phyloP scores from a whole-genome alignment of 2,888 invertebrate genomes.

The Acronicta leporina region DNA sequence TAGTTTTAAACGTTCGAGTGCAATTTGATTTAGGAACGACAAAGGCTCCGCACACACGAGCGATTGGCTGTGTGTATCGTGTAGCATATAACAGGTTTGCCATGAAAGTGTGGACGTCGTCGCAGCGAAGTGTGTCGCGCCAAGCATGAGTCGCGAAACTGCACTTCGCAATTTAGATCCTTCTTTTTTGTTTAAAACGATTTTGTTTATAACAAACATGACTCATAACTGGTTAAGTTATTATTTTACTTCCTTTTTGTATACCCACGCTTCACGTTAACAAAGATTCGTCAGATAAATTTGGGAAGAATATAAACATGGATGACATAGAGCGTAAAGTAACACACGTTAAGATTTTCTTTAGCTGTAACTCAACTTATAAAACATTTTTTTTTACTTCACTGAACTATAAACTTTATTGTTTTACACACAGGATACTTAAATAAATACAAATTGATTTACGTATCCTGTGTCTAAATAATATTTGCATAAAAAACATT shows the following conservation, averaged over 20 bases:
- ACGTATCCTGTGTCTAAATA: too few species aligned
- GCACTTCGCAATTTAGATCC: conserved; percentile 60
- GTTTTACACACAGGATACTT: too few species aligned
- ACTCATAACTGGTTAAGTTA: conserved; percentile 43
- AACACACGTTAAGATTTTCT: neutral
- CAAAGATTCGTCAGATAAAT: conserved; percentile 30
- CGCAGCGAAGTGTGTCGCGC: conserved; percentile 66
- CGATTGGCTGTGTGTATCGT: conserved; percentile 23
- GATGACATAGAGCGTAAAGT: neutral
- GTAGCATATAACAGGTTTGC: conserved; percentile 69
- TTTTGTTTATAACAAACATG: conserved; percentile 59
- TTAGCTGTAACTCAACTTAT: neutral
- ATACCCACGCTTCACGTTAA: too few species aligned
- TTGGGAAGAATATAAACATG: neutral
- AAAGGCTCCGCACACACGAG: conserved; percentile 54
- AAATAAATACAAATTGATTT: too few species aligned
- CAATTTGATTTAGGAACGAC: conserved; percentile 71
- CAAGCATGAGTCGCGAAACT: conserved; percentile 60
- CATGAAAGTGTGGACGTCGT: conserved; percentile 68
- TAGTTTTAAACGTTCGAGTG: conserved; percentile 54
- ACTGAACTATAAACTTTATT: too few species aligned
- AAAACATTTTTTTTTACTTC: too few species aligned
- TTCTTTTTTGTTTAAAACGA: conserved; percentile 53
- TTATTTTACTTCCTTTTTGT: conserved; percentile 43
- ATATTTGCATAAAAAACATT: too few species aligned